Evolutionary conservation across 35 echinoderm and acorn worm species (phyloP).

Genomic region (Ophioderma brevispina): DNA sequence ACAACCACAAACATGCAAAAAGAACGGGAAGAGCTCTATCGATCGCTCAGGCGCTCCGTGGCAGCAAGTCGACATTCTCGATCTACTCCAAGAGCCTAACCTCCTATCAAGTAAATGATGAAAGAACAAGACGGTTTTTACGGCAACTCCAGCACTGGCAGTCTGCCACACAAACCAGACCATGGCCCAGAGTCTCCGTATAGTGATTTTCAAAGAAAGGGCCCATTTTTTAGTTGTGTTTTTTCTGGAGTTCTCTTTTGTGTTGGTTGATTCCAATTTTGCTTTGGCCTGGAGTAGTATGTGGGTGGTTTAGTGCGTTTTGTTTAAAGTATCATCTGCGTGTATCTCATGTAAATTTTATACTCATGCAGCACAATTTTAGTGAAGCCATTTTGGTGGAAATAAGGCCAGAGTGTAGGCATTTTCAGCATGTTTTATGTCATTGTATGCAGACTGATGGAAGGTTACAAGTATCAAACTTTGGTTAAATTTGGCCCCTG

Average conservation of each 20-base stretch:
- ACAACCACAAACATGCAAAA: background rate
- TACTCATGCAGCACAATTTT: too few relatives aligned
- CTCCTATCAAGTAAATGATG: conserved; percentile 1
- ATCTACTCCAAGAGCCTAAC: background rate
- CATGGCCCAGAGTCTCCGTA: background rate
- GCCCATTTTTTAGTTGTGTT: background rate
- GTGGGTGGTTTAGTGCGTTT: too few relatives aligned
- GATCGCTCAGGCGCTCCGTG: background rate
- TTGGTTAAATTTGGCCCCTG: too few relatives aligned
- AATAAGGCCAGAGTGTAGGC: too few relatives aligned
- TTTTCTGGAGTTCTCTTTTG: background rate
- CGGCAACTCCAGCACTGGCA: background rate
- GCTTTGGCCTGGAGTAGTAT: too few relatives aligned
- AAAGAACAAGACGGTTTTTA: background rate
- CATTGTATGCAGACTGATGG: too few relatives aligned
- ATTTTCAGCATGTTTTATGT: too few relatives aligned
- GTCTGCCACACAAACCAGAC: background rate
- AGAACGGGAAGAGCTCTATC: background rate
- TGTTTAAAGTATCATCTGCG: too few relatives aligned
- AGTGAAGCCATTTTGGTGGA: too few relatives aligned
- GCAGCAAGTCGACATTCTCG: background rate
- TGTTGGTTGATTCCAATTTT: too few relatives aligned
- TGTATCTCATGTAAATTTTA: too few relatives aligned
- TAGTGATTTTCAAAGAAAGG: background rate
- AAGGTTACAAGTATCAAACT: too few relatives aligned